A percentile compares a stretch with the other conserved stretches of the same genome.
phyloP scores from a whole-genome alignment of 1,140 invertebrate genomes.

The Theocolax elegans region DNA sequence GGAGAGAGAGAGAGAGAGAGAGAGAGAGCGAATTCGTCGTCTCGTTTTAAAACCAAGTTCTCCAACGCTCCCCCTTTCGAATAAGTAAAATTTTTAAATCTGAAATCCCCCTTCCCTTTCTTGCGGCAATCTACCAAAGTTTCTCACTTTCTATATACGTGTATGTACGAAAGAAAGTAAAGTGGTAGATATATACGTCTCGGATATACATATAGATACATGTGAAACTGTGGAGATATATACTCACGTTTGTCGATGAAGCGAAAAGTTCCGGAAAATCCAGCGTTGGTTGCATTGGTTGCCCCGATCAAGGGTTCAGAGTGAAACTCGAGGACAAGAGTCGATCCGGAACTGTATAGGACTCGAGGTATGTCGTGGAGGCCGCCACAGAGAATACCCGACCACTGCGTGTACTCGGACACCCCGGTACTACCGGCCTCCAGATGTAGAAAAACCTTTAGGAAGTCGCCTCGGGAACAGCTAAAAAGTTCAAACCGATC shows the following conservation, averaged over 20 bases:
- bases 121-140: not conserved
- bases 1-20: not conserved
- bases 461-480: slow-evolving; percentile 79
- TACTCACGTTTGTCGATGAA: slow-evolving; percentile 86
- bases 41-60: not conserved
- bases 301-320: slow-evolving; percentile 69
- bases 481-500: slow-evolving; percentile 68
- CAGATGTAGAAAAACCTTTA: slow-evolving; percentile 83
- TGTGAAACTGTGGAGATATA: too few relatives aligned
- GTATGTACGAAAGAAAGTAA: not conserved
- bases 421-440: slow-evolving; percentile 74
- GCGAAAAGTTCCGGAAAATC: slow-evolving; percentile 82
- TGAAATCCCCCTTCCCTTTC: not conserved
- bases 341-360: slow-evolving; percentile 83
- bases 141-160: not conserved
- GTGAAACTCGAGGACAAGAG: slow-evolving; percentile 86
- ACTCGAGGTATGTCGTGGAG: slow-evolving; percentile 78
- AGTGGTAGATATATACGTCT: too few relatives aligned
- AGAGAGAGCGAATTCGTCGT: not conserved
- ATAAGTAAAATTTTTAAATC: not conserved
- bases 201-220: not conserved
- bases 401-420: slow-evolving; percentile 83
- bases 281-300: slow-evolving; percentile 49
- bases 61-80: not conserved
- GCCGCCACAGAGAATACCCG: slow-evolving; percentile 80